Base-by-base conservation (phyloP, 2,888 invertebrate species). In the Callyntrura guangdongensis region DNA sequence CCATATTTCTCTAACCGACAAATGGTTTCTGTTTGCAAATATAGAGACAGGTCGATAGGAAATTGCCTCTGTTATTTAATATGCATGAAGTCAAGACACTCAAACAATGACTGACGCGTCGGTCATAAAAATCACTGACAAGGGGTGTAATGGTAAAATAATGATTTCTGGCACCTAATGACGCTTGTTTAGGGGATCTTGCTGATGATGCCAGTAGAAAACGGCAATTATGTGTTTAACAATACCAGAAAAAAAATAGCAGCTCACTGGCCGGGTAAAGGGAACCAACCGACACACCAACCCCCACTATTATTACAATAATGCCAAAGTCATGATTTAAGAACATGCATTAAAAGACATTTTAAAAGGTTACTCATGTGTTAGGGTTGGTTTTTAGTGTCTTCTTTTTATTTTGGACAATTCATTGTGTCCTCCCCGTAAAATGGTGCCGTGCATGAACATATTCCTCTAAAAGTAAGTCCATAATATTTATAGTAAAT, bases 401-500 rank as follows among this genome's bases (percentile, higher is more conserved):
- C 72, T 45, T 47, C 14, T 56, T 79, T 27, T 56, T 79, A 56
- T 53, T 79, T 79, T 25, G 79, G 53, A 25, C 27, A 79, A 79
- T 56, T 56, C 79, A 8, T 27, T 14, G 17, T 47, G 59, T 79
- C 59, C 56, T 59, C 59, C 27, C 14, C 17, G 53, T 53, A 53
- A 53, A 14, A 53, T 53, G 2, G 53, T 53, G 14, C 11, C 12
- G 3, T 3, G 14, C 53, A 14, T 53, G 9, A 36, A 5, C 14
- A 14, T 53, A 11, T 11, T 2, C 53, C 64, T 64, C 8, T 22
- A 17, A 9, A 27, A n/a, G 20, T 3, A 72, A 53, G 79, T 36
- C 25, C 79, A 56, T 59, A 56, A 79, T 79, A 79, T 79, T 59
- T 79, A 56, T 79, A 59, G 93, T 93, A 93, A 94, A 93, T 93